Conservation (phyloP, 1,140 invertebrate genomes). For the Zaprionus africanus region DNA sequence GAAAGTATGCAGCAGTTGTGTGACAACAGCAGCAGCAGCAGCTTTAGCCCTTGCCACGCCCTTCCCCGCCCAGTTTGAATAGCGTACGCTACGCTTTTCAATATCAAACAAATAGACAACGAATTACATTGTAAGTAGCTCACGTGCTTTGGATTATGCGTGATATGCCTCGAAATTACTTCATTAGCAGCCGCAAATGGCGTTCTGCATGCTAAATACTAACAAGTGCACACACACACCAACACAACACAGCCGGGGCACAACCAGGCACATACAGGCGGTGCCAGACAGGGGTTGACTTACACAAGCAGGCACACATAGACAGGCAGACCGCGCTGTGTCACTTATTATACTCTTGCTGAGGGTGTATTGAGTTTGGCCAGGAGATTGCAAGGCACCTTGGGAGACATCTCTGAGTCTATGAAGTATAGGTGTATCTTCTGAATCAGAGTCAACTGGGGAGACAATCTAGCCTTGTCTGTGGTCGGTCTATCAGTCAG, state of each 20-base stretch:
- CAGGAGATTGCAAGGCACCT: no score
- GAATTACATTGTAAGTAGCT: slow-evolving; percentile 83
- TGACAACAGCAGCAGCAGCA: slow-evolving; percentile 24
- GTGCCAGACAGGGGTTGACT: not conserved
- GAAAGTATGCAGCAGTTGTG: slow-evolving; percentile 62
- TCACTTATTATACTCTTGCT: slow-evolving; percentile 37
- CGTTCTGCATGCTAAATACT: slow-evolving; percentile 74
- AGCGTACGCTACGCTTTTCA: slow-evolving; percentile 61
- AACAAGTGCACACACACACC: slow-evolving; percentile 46
- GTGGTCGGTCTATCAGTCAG: no score
- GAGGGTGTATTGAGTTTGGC: no score
- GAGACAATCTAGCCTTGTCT: no score
- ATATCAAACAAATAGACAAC: slow-evolving; percentile 83
- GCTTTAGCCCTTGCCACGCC: slow-evolving; percentile 33
- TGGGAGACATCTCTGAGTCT: no score
- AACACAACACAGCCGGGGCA: slow-evolving; percentile 16
- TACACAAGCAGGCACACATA: not conserved
- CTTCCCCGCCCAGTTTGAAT: not conserved
- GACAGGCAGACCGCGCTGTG: slow-evolving; percentile 20
- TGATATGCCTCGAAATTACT: slow-evolving; percentile 82
- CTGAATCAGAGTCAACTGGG: no score
- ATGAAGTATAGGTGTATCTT: no score
- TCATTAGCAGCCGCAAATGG: slow-evolving; percentile 79
- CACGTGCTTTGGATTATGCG: slow-evolving; percentile 81
- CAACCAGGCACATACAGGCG: slow-evolving; percentile 15